A percentile compares a stretch with the other conserved stretches of the same genome.
Evolutionary conservation across 2,113 vertebrate species (phyloP).

Genomic region (Nerophis ophidion): DNA sequence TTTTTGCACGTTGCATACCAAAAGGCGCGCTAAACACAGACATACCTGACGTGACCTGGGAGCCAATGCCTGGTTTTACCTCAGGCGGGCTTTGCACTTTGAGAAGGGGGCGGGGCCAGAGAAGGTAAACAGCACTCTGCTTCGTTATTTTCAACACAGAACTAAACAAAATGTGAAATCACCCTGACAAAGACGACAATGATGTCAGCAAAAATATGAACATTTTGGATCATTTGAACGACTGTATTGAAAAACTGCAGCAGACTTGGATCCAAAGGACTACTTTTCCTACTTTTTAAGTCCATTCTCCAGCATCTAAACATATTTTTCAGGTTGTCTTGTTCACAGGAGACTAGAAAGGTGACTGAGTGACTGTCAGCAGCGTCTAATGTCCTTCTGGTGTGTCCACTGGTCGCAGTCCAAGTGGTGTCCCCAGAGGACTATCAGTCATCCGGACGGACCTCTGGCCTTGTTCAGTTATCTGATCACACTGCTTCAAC

Average conservation of each 20-base stretch:
- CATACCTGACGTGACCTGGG: conserved; percentile 44
- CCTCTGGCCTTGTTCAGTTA: conserved; percentile 25
- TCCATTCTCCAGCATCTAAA: conserved; percentile 15
- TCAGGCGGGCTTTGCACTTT: conserved; percentile 50
- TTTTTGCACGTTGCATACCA: conserved; percentile 53
- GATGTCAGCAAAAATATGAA: conserved; percentile 37
- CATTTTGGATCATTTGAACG: conserved; percentile 13
- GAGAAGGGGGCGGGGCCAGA: conserved; percentile 49
- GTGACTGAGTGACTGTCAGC: conserved; percentile 56
- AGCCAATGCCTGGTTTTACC: conserved; percentile 57
- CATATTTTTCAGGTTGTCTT: conserved; percentile 22
- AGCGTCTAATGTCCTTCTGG: conserved; percentile 39
- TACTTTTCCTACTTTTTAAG: conserved; percentile 4
- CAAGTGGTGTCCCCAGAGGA: conserved; percentile 39
- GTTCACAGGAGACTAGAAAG: conserved; percentile 44
- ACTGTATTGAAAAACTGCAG: conserved; percentile 7
- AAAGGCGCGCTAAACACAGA: conserved; percentile 19
- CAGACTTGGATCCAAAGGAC: background rate
- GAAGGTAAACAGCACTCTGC: conserved; percentile 64
- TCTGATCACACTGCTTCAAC: conserved; percentile 24
- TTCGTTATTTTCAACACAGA: conserved; percentile 51
- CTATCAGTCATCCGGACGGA: conserved; percentile 50
- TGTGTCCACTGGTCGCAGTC: conserved; percentile 34
- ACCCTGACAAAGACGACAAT: conserved; percentile 24
- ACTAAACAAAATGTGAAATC: conserved; percentile 14